A percentile compares a stretch with the other conserved stretches of the same genome.
phyloP scores from a whole-genome alignment of 2,113 vertebrate genomes.

The Tinamus guttatus region DNA sequence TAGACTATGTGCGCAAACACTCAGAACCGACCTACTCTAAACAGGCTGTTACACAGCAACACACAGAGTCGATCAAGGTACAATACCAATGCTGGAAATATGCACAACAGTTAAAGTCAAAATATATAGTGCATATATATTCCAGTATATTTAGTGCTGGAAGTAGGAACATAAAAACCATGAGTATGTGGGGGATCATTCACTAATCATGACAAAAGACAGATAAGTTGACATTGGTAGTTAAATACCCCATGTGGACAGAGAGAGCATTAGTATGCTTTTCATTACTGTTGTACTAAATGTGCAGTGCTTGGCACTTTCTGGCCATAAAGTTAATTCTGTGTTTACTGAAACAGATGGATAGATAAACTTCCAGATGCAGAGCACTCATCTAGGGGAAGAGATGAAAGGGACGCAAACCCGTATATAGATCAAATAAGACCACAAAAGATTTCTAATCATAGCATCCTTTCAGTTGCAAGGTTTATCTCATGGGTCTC shows the following conservation, averaged over 20 bases:
- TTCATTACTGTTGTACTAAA: neutral
- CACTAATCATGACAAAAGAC: neutral
- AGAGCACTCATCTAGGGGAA: neutral
- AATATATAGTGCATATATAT: neutral
- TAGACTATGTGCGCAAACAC: neutral
- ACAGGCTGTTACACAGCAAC: neutral
- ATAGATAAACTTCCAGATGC: constrained; percentile 33
- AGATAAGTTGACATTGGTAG: neutral
- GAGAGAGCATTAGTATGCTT: neutral
- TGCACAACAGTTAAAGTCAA: neutral
- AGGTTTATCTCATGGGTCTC: neutral
- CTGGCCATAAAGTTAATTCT: constrained; percentile 50
- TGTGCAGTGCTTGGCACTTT: constrained; percentile 6
- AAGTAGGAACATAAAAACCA: neutral
- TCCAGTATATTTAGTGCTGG: neutral
- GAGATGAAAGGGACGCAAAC: neutral
- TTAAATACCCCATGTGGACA: neutral
- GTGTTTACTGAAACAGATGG: constrained; percentile 52
- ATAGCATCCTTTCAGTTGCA: neutral
- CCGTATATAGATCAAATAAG: neutral
- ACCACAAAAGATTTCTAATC: neutral
- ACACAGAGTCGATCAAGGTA: neutral
- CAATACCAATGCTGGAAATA: neutral
- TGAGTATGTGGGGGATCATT: neutral
- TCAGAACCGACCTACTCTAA: neutral